These are phyloP conservation scores for Nematolebias whitei DNA, from an alignment of 2,113 vertebrate species.

Conservation along the genomic window DNA sequence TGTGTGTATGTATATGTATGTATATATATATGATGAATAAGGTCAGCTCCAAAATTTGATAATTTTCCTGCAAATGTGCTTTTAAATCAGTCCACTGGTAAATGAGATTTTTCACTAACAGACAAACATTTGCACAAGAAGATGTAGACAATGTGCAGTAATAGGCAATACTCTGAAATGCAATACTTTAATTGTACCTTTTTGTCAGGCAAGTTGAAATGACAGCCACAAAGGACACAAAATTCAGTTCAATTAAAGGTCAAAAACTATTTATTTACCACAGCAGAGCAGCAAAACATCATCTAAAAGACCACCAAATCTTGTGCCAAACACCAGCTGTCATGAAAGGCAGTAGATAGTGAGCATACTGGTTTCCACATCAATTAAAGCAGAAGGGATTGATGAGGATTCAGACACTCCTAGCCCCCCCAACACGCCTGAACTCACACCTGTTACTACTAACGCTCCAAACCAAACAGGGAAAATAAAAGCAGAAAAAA, in stretches of 20 bases:
- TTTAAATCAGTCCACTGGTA: no score
- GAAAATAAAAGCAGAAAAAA: constrained; percentile 1
- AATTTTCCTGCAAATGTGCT: no score
- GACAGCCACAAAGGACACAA: constrained; percentile 15
- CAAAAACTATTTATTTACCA: constrained; percentile 53
- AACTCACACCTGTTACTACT: constrained; percentile 75
- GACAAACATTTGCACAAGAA: no score
- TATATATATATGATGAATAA: no score
- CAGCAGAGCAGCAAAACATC: constrained; percentile 59
- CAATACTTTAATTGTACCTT: constrained; percentile 7
- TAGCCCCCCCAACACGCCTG: constrained; percentile 59
- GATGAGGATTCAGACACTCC: constrained; percentile 55
- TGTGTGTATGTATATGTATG: no score
- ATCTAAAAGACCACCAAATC: constrained; percentile 70
- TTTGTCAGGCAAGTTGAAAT: constrained; percentile 57
- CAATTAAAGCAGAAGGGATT: constrained; percentile 70
- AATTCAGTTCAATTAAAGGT: constrained; percentile 45
- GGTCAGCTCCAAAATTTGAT: no score
- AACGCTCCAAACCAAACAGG: constrained; percentile 36
- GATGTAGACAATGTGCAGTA: no score
- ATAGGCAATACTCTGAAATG: constrained; percentile 5
- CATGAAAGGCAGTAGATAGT: constrained; percentile 59
- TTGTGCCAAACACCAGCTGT: constrained; percentile 71
- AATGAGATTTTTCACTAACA: no score
- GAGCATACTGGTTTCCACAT: constrained; percentile 61